Conservation (phyloP, 2,888 invertebrate genomes). For the Pollenia angustigena region DNA sequence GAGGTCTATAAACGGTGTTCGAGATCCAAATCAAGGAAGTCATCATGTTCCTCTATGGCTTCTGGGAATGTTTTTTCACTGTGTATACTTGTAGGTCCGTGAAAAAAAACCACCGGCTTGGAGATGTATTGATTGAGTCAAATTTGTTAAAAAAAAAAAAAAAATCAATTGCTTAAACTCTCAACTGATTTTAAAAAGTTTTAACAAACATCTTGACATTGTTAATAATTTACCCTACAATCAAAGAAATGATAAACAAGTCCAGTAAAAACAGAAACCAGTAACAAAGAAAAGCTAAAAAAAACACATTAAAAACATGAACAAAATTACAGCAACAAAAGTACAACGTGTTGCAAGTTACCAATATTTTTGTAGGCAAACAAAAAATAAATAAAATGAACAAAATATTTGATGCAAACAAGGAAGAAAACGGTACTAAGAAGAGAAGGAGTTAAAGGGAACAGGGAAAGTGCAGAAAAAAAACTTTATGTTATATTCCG, state of each 20-base stretch:
- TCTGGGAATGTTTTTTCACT: no score
- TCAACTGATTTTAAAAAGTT: background rate
- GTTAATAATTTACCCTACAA: constrained; percentile 45
- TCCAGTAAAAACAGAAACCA: constrained; percentile 39
- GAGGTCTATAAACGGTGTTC: no score
- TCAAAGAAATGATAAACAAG: constrained; percentile 28
- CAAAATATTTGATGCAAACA: constrained; percentile 43
- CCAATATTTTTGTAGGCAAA: constrained; percentile 69
- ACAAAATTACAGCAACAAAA: constrained; percentile 30
- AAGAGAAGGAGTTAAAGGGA: background rate
- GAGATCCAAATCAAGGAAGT: no score
- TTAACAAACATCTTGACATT: constrained; percentile 43
- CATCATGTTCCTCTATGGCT: no score
- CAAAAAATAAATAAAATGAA: constrained; percentile 34
- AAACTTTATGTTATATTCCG: constrained; percentile 77
- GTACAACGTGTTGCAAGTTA: constrained; percentile 67
- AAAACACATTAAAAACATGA: constrained; percentile 38
- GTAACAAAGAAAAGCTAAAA: constrained; percentile 7
- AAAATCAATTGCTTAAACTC: no score
- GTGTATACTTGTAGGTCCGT: no score
- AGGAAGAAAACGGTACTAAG: background rate
- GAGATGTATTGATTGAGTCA: no score
- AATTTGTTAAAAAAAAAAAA: background rate
- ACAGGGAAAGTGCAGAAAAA: constrained; percentile 6
- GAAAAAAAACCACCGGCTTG: no score